Evolutionary conservation across 2,888 invertebrate species (phyloP).

Genomic region (Sclerodermus sp.): DNA sequence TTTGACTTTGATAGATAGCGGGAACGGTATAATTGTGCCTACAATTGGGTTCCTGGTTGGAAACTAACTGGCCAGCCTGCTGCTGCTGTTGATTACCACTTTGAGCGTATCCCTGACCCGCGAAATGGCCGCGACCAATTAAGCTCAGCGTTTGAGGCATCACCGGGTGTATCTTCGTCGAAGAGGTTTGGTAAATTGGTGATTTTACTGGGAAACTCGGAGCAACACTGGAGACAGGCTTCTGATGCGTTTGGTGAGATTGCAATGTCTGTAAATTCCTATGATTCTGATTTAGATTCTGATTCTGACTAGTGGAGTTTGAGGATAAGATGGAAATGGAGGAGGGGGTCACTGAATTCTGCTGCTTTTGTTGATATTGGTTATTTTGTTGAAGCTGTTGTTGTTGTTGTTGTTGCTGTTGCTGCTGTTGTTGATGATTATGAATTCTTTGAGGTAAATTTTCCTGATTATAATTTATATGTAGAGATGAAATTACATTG

Average conservation of each 20-base stretch:
- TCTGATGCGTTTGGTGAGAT: slow-evolving; percentile 64
- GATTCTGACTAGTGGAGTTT: slow-evolving; percentile 25
- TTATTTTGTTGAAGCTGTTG: slow-evolving; percentile 21
- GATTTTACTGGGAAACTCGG: slow-evolving; percentile 70
- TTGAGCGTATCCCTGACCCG: slow-evolving; percentile 20
- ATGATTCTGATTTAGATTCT: slow-evolving; percentile 40
- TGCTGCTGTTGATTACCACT: slow-evolving; percentile 27
- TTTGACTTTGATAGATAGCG: slow-evolving; percentile 31
- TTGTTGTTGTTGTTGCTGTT: slow-evolving; percentile 25
- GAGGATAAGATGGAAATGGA: slow-evolving; percentile 51
- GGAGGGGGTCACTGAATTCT: slow-evolving; percentile 58
- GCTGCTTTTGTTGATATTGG: slow-evolving; percentile 59
- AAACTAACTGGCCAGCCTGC: no score
- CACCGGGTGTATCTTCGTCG: slow-evolving; percentile 79
- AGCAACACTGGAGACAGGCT: slow-evolving; percentile 85
- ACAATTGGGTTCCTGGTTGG: slow-evolving; percentile 38
- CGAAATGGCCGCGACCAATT: slow-evolving; percentile 46
- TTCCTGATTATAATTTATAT: slow-evolving; percentile 36
- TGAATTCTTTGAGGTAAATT: slow-evolving; percentile 37
- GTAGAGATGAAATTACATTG: slow-evolving; percentile 22
- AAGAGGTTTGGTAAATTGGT: slow-evolving; percentile 78
- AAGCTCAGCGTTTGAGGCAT: slow-evolving; percentile 72
- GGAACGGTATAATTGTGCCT: slow-evolving; percentile 27
- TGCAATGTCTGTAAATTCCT: slow-evolving; percentile 27
- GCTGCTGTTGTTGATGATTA: slow-evolving; percentile 30